Conservation (phyloP, 1,140 invertebrate genomes). For the Trichonephila inaurata region DNA sequence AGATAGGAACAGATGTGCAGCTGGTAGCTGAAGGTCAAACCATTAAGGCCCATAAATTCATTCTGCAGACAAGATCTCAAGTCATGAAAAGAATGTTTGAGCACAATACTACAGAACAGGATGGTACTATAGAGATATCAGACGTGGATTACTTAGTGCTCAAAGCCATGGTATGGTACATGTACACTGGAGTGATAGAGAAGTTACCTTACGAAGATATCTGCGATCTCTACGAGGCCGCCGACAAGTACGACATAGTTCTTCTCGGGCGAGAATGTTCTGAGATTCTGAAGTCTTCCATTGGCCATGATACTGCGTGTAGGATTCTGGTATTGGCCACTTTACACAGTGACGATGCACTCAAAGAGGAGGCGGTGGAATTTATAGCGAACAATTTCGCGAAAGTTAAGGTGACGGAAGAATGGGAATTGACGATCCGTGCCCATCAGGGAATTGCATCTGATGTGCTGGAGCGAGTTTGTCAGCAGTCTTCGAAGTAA, state of each 20-base stretch:
- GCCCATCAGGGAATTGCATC: background rate
- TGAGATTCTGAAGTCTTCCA: background rate
- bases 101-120: background rate
- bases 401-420: background rate
- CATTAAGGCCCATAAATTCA: constrained; percentile 22
- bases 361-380: background rate
- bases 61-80: background rate
- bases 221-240: constrained; percentile 17
- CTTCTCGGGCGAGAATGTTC: background rate
- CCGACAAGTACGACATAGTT: constrained; percentile 18
- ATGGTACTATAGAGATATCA: background rate
- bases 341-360: background rate
- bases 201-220: background rate
- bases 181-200: background rate
- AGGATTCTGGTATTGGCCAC: background rate
- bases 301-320: background rate
- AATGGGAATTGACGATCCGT: background rate
- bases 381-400: background rate
- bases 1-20: background rate
- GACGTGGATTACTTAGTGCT: background rate
- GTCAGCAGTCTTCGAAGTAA: background rate
- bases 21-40: background rate
- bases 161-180: constrained; percentile 12
- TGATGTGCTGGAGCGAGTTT: background rate
- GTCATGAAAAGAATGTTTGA: constrained; percentile 38